Evolutionary conservation across 1,140 invertebrate species (phyloP), one percentile per base, ranked within the genome.

Genomic region (Zaprionus inermis): DNA sequence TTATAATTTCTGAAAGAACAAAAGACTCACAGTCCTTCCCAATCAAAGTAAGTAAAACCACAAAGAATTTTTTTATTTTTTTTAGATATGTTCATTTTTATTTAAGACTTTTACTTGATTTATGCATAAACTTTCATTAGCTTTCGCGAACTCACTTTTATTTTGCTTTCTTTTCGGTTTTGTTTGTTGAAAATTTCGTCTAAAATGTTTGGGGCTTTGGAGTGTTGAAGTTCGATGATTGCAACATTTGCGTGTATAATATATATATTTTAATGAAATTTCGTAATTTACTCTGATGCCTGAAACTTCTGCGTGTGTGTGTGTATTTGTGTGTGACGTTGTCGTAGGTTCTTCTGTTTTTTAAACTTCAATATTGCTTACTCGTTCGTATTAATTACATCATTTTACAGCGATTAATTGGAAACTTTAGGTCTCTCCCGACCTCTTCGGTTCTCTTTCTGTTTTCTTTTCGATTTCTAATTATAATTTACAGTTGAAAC

Each of bases 41-140:
- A n/a, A n/a, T n/a, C 5, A 5, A 51, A 20, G 2, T n/a, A 49
- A 58, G 49, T 67, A 61, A 71, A 56, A 54, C 32, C 11, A 5
- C 0, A 18, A 12, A 1, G 7, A 5, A 24, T 68, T 83, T 71
- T 14, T 81, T 89, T 83, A 73, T 14, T 81, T 89, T 89, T 89
- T 89, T 89, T 90, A 90, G 84, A 89, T 89, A 89, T 89, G 84
- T 89, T 89, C 85, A 89, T 67, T 89, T 89, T 89, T 89, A 89
- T 89, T 89, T 81, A 89, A 89, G 85, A 89, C 69, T 89, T 89
- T 89, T 89, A 81, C 58, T 89, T 78, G 78, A 89, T 84, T 90
- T 84, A 89, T 81, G 78, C 80, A 81, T 79, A 84, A 89, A 81
- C 80, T 84, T 72, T 74, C 86, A 89, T 79, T 76, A 81, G 76